Conservation (phyloP, 2,888 invertebrate genomes). For the Seladonia tumulorum region DNA sequence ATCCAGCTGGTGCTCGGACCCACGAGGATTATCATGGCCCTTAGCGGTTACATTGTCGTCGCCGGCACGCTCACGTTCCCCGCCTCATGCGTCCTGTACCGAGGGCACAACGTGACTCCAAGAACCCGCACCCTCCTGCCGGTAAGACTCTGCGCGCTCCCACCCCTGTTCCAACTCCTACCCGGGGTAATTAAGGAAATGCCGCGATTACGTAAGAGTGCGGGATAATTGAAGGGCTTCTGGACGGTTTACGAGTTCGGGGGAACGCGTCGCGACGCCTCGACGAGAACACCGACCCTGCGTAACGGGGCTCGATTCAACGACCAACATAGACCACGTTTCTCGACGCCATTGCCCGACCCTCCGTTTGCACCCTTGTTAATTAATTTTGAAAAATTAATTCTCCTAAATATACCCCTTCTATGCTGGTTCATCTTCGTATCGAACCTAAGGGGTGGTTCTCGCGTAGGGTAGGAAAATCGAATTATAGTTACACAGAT, state of each 20-base stretch:
- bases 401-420: neutral
- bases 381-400: neutral
- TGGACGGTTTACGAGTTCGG: slow-evolving; percentile 33
- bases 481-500: neutral
- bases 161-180: neutral
- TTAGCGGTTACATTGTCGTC: slow-evolving; percentile 62
- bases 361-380: neutral
- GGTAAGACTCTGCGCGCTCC: slow-evolving; percentile 40
- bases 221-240: slow-evolving; percentile 56
- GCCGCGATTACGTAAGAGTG: slow-evolving; percentile 46
- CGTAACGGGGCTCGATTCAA: slow-evolving; percentile 5
- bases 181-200: slow-evolving; percentile 54
- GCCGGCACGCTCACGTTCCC: slow-evolving; percentile 63
- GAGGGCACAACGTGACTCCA: slow-evolving; percentile 65
- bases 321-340: neutral
- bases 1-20: slow-evolving; percentile 65
- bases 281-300: slow-evolving; percentile 23
- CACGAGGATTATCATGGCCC: slow-evolving; percentile 64
- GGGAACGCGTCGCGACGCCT: slow-evolving; percentile 1
- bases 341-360: neutral
- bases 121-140: slow-evolving; percentile 40
- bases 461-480: neutral
- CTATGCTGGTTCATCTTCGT: neutral
- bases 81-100: slow-evolving; percentile 70
- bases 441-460: neutral